A percentile compares a stretch with the other conserved stretches of the same genome.
Conservation (phyloP, 2,797 vertebrate genomes). For the Pogoniulus pusillus region DNA sequence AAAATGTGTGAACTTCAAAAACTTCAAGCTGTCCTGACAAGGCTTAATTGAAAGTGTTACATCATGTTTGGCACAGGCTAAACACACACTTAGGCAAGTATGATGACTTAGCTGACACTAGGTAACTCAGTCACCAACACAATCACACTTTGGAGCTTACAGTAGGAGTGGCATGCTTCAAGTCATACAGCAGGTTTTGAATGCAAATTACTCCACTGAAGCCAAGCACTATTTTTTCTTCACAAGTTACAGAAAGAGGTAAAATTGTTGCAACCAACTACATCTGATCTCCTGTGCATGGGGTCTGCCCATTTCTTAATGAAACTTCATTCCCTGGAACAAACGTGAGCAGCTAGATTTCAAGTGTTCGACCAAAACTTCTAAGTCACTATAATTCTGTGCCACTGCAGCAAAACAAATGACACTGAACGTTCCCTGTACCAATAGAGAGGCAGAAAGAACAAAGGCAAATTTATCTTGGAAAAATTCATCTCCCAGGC, state of each 20-base stretch:
- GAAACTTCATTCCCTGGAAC: not conserved
- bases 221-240: not conserved
- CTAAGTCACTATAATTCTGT: not conserved
- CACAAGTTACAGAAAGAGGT: not conserved
- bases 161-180: not conserved
- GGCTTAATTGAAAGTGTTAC: not conserved
- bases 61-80: not conserved
- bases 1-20: not conserved
- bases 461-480: not conserved
- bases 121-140: not conserved
- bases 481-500: too few species aligned
- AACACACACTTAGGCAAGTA: fast-evolving
- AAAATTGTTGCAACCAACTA: not conserved
- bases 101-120: not conserved
- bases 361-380: not conserved
- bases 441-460: conserved; percentile 3
- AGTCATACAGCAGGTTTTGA: not conserved
- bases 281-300: not conserved
- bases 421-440: conserved; percentile 34
- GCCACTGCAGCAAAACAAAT: not conserved
- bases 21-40: not conserved
- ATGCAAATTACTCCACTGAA: not conserved
- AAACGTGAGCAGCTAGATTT: not conserved
- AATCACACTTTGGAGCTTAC: not conserved
- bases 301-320: not conserved